These are phyloP conservation scores for Donacobius atricapilla DNA, from an alignment of 2,113 vertebrate species.

Conservation along the genomic window DNA sequence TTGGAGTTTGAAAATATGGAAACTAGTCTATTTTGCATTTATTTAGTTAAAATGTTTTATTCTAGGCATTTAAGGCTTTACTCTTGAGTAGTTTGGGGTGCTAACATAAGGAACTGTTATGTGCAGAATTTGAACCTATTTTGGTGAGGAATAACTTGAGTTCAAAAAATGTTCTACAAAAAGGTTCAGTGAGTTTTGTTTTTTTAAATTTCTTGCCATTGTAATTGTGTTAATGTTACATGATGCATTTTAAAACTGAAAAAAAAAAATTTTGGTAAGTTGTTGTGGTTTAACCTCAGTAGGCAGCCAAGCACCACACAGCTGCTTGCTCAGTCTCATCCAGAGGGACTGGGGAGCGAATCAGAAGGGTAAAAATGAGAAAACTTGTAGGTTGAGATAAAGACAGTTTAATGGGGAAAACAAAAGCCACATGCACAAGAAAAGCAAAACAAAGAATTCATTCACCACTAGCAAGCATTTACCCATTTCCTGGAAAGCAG, in stretches of 20 bases:
- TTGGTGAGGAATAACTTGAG: not conserved
- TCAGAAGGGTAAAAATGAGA: not conserved
- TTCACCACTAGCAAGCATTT: not conserved
- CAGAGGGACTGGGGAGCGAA: not conserved
- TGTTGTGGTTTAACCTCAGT: not conserved
- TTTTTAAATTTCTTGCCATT: not conserved
- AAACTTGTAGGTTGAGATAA: not conserved
- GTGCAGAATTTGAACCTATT: not conserved
- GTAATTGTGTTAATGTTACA: slow-evolving; percentile 21
- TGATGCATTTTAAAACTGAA: not conserved
- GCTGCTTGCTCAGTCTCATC: not conserved
- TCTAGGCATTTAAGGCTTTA: not conserved
- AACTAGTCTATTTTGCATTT: not conserved
- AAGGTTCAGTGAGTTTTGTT: not conserved
- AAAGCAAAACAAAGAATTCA: not conserved
- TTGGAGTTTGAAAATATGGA: not conserved
- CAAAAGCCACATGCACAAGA: not conserved
- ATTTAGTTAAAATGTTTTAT: not conserved
- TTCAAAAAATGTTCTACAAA: not conserved
- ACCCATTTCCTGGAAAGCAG: not conserved
- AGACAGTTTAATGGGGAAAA: not conserved
- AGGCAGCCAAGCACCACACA: not conserved
- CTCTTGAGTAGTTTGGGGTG: not conserved
- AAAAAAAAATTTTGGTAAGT: not conserved
- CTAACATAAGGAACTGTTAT: not conserved